Base-by-base conservation (phyloP, 1,140 invertebrate genomes). In the Lordiphosa mommai region DNA sequence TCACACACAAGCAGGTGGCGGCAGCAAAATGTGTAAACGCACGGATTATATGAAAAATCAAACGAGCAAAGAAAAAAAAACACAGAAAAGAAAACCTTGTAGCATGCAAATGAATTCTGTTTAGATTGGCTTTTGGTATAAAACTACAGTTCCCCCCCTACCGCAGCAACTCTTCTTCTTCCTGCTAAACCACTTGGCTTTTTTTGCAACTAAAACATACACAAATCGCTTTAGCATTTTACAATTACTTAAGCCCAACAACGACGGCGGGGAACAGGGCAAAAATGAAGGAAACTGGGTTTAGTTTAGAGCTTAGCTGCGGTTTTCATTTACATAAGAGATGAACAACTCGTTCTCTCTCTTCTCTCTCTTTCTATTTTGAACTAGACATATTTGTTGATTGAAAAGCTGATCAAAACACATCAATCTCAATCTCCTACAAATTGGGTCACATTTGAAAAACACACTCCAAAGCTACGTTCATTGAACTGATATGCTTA, bases 1-100 rank as follows among this genome's bases (percentile, higher is more conserved):
- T 14, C 17, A 17, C 5, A 34, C 16, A n/a, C n/a, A n/a, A n/a
- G n/a, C n/a, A n/a, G n/a, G n/a, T n/a, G n/a, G n/a, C n/a, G 17
- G 17, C 38, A 29, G 59, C 13, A 46, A 67, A 67, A 67, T 51
- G 64, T 79, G 74, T 79, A 79, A 79, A 80, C 74, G 74, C 74
- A 80, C 61, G 74, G 74, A 80, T 80, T 80, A 80, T 61, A 80
- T 80, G 74, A 74, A 82, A 80, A 80, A 82, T 80, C 74, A 80
- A 80, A 80, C 60, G 43, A 47, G 23, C 32, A 43, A 34, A 33
- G 10, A 29, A 43, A 14, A 36, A 40, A 20, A 47, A 29, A 30
- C 12, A 40, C 4, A 17, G 30, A 43, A 56, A 56, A 44, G 27
- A 16, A 27, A 55, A 59, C 48, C 47, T 53, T 66, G 52, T 38